These are phyloP conservation scores for Trachythela sp. DNA, from an alignment of 64 coral and sea anemone species.

Conservation along the genomic window DNA sequence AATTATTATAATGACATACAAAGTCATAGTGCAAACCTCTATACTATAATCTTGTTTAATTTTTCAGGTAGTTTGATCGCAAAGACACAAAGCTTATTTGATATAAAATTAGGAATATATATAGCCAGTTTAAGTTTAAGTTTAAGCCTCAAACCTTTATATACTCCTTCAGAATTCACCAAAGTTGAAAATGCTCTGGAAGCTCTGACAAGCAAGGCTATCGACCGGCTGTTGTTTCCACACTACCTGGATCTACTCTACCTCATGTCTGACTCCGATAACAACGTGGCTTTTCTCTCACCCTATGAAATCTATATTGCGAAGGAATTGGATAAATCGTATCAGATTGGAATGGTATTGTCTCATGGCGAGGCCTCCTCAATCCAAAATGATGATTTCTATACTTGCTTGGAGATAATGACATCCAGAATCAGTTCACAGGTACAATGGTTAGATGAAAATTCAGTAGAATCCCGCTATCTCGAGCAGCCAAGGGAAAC, in stretches of 20 bases:
- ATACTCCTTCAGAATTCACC: neutral
- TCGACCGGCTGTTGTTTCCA: neutral
- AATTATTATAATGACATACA: too few species aligned
- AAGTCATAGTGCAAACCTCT: too few species aligned
- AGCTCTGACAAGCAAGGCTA: neutral
- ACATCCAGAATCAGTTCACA: neutral
- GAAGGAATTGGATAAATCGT: neutral
- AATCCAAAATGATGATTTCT: neutral
- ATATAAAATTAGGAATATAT: too few species aligned
- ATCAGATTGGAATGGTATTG: conserved; percentile 2
- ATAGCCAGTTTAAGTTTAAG: too few species aligned
- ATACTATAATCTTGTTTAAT: too few species aligned
- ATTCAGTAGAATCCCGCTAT: too few species aligned
- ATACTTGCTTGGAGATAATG: neutral
- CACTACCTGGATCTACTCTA: conserved; percentile 3
- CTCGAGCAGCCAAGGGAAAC: too few species aligned
- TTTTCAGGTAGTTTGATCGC: too few species aligned
- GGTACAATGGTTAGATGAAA: neutral
- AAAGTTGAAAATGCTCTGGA: neutral
- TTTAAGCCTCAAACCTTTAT: too few species aligned
- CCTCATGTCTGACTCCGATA: neutral
- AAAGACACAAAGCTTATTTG: too few species aligned
- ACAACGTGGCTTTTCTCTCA: neutral
- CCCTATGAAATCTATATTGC: conserved; percentile 3
- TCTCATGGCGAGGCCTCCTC: neutral